Conservation (phyloP, 2,888 invertebrate species). For the Tipula confusa region DNA sequence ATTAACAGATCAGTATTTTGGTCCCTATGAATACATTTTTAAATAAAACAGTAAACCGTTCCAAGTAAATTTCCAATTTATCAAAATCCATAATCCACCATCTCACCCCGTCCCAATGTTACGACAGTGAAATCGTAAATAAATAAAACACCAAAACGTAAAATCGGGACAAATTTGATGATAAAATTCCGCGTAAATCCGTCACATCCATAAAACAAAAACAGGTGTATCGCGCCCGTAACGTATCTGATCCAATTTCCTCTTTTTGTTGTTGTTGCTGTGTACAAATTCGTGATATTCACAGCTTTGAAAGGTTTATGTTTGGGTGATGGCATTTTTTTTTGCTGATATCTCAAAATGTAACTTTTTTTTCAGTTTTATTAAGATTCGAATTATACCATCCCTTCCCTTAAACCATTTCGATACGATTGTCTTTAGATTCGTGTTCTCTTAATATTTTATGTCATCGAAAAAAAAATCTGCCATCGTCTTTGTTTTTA, state of each 20-base stretch:
- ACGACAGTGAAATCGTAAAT: background rate
- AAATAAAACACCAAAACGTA: background rate
- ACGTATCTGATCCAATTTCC: background rate
- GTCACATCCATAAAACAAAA: background rate
- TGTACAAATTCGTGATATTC: background rate
- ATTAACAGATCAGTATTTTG: too few relatives aligned
- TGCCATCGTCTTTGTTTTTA: background rate
- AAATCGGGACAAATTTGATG: background rate
- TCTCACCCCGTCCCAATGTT: background rate
- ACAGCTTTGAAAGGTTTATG: background rate
- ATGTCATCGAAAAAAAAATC: background rate
- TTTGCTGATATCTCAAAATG: background rate
- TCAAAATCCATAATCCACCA: too few relatives aligned
- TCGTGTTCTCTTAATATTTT: background rate
- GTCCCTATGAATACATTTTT: too few relatives aligned
- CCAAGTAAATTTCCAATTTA: too few relatives aligned
- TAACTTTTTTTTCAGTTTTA: too few relatives aligned
- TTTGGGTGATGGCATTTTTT: background rate
- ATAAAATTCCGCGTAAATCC: background rate
- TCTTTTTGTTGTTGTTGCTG: background rate
- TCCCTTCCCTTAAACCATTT: background rate
- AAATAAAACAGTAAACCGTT: too few relatives aligned
- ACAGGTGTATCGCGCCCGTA: background rate
- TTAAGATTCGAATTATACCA: background rate
- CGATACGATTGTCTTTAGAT: background rate